A percentile compares a stretch with the other conserved stretches of the same genome.
Conservation (phyloP, 2,888 invertebrate genomes). For the Prosapia bicincta region DNA sequence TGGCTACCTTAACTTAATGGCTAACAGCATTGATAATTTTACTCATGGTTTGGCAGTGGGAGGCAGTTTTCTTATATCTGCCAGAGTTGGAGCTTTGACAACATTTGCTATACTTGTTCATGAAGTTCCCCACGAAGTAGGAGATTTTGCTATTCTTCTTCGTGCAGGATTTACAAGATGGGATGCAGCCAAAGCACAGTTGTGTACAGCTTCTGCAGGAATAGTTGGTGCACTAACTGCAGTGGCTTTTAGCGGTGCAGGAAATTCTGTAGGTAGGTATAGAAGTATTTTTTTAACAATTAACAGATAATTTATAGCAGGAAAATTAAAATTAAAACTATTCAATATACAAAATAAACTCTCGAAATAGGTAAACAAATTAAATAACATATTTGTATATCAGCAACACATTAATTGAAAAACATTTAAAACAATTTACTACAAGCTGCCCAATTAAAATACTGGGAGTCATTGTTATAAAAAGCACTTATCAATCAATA, state of each 20-base stretch:
- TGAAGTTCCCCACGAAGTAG: conserved; percentile 90
- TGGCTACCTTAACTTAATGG: conserved; percentile 92
- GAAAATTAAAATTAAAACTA: too few species aligned
- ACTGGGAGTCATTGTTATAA: too few species aligned
- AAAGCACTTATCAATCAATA: too few species aligned
- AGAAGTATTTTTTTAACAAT: too few species aligned
- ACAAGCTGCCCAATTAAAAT: too few species aligned
- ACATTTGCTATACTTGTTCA: conserved; percentile 72
- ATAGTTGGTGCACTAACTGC: conserved; percentile 86
- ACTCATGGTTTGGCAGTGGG: conserved; percentile 97
- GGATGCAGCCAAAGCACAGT: conserved; percentile 93
- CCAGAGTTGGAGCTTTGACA: conserved; percentile 84
- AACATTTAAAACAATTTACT: too few species aligned
- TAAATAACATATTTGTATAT: too few species aligned
- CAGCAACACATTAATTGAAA: too few species aligned
- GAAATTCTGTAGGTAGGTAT: conserved; percentile 68
- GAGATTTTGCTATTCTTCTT: conserved; percentile 95
- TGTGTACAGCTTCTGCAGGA: conserved; percentile 87
- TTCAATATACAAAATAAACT: too few species aligned
- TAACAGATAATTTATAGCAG: too few species aligned
- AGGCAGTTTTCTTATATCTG: conserved; percentile 93
- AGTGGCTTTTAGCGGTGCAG: conserved; percentile 76
- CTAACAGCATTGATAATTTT: conserved; percentile 97
- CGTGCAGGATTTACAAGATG: conserved; percentile 89
- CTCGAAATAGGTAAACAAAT: too few species aligned